Base-by-base conservation (phyloP, 2,888 invertebrate genomes). In the Imbricaverruca yamaguchii region DNA sequence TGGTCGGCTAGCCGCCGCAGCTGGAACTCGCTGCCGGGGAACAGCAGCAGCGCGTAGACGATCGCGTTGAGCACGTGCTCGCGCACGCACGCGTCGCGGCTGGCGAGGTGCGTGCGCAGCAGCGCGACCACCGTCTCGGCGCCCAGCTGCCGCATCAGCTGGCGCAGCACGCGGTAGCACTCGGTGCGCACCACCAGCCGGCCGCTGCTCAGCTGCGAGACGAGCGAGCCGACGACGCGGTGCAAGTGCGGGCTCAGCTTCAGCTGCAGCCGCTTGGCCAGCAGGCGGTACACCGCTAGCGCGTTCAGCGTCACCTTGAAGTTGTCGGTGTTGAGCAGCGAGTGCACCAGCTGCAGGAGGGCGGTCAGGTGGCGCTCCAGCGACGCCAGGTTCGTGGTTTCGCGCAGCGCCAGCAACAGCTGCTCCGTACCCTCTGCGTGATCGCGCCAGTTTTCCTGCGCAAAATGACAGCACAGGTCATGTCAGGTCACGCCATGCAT, bases 11-110 rank as follows among this genome's bases (percentile, higher is more conserved):
- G 85, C 13, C 85, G 85, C 10, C 86, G 85, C 83, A 89, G 85
- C 84, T 92, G 91, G 85, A 93, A 91, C 84, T 93, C 93, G 80
- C 92, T 92, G 85, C 93, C 92, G 4, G 94, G 94, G 86, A 93
- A 93, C 59, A 93, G 92, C 86, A 94, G 90, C 84, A 94, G 87
- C 13, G 93, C 91, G 84, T 92, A 92, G 85, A 94, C 93, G 80
- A 93, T 88, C 85, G 93, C 90, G 87, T 94, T 93, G 13, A 94
- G 86, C 0, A 92, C 91, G 85, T 93, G 93, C 87, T 94, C 93
- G 81, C 93, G 89, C 82, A 92, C 91, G 89, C 91, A 86, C 8
- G 89, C 87, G 83, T 88, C 89, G 82, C 87, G 86, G 83, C 88
- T 87, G 63, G 86, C 86, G 65, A 89, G 86, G 83, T 89, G 89